A percentile compares a stretch with the other conserved stretches of the same genome.
Conservation (phyloP, 37 sponge, comb jelly and placozoan species). For the Geodia barretti region DNA sequence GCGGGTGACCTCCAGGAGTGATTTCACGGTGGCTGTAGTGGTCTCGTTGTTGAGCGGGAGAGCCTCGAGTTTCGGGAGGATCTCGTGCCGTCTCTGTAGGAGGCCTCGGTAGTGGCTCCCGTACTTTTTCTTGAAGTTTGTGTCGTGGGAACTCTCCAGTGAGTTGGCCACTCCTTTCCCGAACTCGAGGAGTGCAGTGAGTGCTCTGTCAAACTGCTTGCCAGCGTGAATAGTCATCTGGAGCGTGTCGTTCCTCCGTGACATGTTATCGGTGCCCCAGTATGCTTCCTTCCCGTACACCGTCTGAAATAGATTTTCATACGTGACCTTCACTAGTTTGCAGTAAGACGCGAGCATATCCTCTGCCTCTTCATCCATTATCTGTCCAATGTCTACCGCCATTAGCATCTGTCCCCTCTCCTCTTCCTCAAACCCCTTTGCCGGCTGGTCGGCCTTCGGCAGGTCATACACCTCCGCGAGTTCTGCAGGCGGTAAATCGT, state of each 20-base stretch:
- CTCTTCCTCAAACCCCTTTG: conserved; percentile 29
- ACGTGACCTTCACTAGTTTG: conserved; percentile 26
- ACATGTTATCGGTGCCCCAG: conserved; percentile 68
- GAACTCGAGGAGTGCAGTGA: conserved; percentile 47
- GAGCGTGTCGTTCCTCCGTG: conserved; percentile 38
- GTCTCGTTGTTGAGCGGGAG: conserved; percentile 35
- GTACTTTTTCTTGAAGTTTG: conserved; percentile 65
- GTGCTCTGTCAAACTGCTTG: conserved; percentile 44
- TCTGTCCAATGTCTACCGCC: conserved; percentile 39
- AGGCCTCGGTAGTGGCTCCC: conserved; percentile 33
- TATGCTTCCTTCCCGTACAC: conserved; percentile 71
- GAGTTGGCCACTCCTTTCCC: conserved; percentile 63
- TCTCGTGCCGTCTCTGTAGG: conserved; percentile 39
- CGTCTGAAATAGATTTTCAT: conserved; percentile 44
- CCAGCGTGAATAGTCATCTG: conserved; percentile 24
- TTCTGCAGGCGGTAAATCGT: conserved; percentile 68
- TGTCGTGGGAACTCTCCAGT: conserved; percentile 44
- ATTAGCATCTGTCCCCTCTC: background rate
- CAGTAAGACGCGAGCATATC: conserved; percentile 31
- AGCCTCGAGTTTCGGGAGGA: conserved; percentile 39
- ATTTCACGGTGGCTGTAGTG: conserved; percentile 65
- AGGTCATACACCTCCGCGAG: conserved; percentile 45
- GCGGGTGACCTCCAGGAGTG: conserved; percentile 54
- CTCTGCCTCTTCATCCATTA: conserved; percentile 65
- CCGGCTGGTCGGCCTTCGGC: conserved; percentile 26